Base-by-base conservation (phyloP, 2,888 invertebrate genomes). In the Lypha dubia region DNA sequence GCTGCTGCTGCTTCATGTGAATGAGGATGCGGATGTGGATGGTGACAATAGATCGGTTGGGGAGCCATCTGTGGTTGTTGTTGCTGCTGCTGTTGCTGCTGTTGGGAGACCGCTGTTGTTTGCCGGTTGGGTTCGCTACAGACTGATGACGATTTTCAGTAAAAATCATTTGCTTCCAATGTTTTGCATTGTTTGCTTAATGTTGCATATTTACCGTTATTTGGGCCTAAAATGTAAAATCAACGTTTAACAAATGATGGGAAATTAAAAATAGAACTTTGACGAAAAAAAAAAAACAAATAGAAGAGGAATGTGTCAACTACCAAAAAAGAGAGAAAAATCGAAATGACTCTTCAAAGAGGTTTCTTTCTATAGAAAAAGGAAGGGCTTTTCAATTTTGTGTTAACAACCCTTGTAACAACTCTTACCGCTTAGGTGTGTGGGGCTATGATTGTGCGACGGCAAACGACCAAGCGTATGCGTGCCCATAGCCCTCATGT, bases 181-280 rank as follows among this genome's bases (percentile, higher is more conserved):
- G 97, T 97, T 94, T 97, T 97, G 95, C 97, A 98, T 94, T 97
- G 97, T 94, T 97, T 97, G 95, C 97, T 97, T 94, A 97, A 94
- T 93, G 97, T 97, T 93, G 97, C 97, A 95, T 97, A 97, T 95
- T 97, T 97, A 93, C 95, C 95, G 93, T 95, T 95, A 94, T 96
- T 95, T 90, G 95, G 95, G 92, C 95, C 95, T 92, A 88, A 68
- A 90, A 88, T 85, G n/a, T 60, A 84, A 82, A 70, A 67, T 70
- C 73, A 74, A 32, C 13, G 8, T 11, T 9, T 17, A 24, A 7
- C 38, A 41, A 15, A 15, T 35, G 17, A 20, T 7, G 6, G 13
- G 11, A 44, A 28, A 5, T 32, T n/a, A 13, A 41, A n/a, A 41
- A n/a, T n/a, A 11, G 35, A 65, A 22, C 32, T 22, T 6, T 28